A percentile compares a stretch with the other conserved stretches of the same genome.
These are phyloP conservation scores for Tridacna gigas DNA, from an alignment of 2,888 invertebrate genomes.

Conservation along the genomic window DNA sequence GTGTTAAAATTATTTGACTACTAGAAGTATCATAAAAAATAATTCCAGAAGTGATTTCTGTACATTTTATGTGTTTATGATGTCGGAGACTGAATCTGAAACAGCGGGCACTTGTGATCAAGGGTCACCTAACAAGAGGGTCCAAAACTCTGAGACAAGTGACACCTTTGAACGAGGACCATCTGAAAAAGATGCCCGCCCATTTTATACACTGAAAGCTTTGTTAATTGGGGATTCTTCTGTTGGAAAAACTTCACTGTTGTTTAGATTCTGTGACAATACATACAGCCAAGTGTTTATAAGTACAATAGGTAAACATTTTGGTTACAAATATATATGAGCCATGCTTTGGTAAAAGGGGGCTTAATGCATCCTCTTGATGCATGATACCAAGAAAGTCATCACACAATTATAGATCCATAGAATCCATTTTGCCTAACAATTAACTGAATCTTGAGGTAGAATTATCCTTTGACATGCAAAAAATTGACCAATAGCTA, in stretches of 20 bases:
- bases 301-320: constrained; percentile 45
- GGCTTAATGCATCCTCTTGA: no score
- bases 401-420: no score
- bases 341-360: no score
- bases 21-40: neutral
- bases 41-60: neutral
- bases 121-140: neutral
- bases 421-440: no score
- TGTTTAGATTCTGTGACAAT: constrained; percentile 51
- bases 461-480: no score
- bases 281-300: constrained; percentile 48
- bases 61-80: no score
- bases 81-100: no score
- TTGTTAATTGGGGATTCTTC: constrained; percentile 48
- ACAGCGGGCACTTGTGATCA: neutral
- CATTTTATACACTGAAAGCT: constrained; percentile 30
- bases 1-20: neutral
- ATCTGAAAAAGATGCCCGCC: neutral
- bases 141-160: neutral
- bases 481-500: no score
- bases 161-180: neutral
- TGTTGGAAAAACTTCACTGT: constrained; percentile 51
- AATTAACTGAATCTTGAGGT: no score
- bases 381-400: no score
- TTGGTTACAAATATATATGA: no score